Percentiles rank a stretch among this genome's conserved stretches.
Conservation (phyloP, 2,113 vertebrate genomes). For the Myanophis thanlyinensis region DNA sequence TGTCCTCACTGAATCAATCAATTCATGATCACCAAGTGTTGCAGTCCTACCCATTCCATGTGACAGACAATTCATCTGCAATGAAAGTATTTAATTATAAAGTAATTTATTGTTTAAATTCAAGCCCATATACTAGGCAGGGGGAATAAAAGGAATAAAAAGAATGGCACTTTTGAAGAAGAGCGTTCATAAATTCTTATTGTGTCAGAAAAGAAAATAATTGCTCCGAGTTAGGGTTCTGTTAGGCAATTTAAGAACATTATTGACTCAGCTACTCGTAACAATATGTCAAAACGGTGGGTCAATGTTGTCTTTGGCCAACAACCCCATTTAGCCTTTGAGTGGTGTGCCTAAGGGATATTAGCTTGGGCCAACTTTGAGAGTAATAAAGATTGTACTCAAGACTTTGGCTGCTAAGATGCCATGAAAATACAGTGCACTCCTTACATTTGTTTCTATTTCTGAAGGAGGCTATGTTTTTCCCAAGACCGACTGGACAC, state of each 20-base stretch:
- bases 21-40: conserved; percentile 23
- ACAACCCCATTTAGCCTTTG: neutral
- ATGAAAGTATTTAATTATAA: conserved; percentile 19
- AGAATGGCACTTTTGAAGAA: neutral
- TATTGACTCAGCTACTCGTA: neutral
- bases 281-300: neutral
- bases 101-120: neutral
- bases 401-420: neutral
- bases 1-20: neutral
- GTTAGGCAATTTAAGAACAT: neutral
- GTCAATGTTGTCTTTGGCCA: neutral
- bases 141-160: neutral
- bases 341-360: neutral
- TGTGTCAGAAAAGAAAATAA: neutral
- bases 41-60: neutral
- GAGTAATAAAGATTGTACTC: neutral
- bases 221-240: neutral
- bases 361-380: neutral
- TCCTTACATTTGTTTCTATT: neutral
- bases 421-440: neutral
- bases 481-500: neutral
- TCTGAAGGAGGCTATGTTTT: neutral
- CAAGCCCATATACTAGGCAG: conserved; percentile 12
- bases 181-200: conserved; percentile 18
- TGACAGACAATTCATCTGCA: neutral